Conservation (phyloP, 2,113 vertebrate species). For the Clupea harengus region DNA sequence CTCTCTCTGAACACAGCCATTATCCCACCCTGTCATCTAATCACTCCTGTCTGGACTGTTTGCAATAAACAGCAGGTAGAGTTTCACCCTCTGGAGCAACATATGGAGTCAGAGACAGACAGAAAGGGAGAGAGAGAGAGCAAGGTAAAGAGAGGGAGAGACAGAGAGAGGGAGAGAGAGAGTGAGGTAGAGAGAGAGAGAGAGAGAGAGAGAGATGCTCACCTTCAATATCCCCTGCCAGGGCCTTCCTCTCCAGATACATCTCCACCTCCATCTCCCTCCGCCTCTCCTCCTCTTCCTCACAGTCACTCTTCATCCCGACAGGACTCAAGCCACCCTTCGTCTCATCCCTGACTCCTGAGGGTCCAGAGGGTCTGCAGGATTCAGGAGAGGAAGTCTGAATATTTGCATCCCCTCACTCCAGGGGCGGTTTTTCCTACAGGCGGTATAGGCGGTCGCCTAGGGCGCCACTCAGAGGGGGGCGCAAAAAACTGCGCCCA, state of each 20-base stretch:
- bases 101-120: neutral
- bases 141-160: neutral
- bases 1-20: neutral
- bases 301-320: neutral
- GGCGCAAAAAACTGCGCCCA: too few relatives aligned
- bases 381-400: too few relatives aligned
- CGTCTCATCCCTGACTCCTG: neutral
- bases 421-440: too few relatives aligned
- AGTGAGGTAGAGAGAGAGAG: neutral
- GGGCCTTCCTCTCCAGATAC: constrained; percentile 1
- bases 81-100: neutral
- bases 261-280: neutral
- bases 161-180: neutral
- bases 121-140: neutral
- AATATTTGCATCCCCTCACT: neutral
- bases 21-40: neutral
- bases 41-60: neutral
- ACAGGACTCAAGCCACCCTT: neutral
- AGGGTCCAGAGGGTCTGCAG: neutral
- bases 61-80: constrained; percentile 1
- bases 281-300: neutral
- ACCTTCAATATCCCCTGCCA: neutral
- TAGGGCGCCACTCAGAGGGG: too few relatives aligned
- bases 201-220: neutral
- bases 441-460: too few relatives aligned